These are phyloP conservation scores for Dendrophyllia cribrosa DNA, from an alignment of 64 coral and sea anemone species.

Conservation along the genomic window DNA sequence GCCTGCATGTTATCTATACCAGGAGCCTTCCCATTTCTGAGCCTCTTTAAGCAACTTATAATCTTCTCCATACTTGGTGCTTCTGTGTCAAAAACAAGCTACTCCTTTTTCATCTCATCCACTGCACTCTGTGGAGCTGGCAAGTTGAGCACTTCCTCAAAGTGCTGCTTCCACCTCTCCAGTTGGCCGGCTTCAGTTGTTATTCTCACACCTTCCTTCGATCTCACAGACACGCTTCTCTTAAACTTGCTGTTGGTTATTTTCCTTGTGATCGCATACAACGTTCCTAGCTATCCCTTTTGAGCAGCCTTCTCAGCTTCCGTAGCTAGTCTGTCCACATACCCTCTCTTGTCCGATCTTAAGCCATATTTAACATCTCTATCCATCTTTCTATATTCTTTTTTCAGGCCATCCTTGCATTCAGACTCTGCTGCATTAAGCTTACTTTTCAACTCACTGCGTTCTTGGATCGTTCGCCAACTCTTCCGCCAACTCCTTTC, in stretches of 20 bases:
- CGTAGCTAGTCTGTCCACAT: slow-evolving; percentile 28
- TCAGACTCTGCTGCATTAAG: slow-evolving; percentile 9
- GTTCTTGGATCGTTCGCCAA: slow-evolving; percentile 45
- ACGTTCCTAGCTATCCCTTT: background rate
- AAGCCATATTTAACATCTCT: slow-evolving; percentile 39
- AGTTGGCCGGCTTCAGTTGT: too few relatives aligned
- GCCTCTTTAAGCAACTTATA: too few relatives aligned
- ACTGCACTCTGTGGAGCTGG: too few relatives aligned
- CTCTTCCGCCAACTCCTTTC: slow-evolving; percentile 14
- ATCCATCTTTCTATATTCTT: slow-evolving; percentile 41
- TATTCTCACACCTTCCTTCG: too few relatives aligned
- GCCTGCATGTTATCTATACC: background rate
- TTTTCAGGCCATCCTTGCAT: slow-evolving; percentile 4
- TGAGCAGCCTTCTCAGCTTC: slow-evolving; percentile 49
- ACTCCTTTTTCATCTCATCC: too few relatives aligned
- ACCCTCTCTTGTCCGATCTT: slow-evolving; percentile 36
- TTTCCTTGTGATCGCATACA: slow-evolving; percentile 43
- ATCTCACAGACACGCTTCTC: too few relatives aligned
- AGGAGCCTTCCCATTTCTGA: slow-evolving; percentile 6
- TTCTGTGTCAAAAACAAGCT: too few relatives aligned
- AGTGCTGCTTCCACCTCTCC: too few relatives aligned
- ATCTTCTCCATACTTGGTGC: too few relatives aligned
- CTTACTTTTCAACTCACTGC: slow-evolving; percentile 32
- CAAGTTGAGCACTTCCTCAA: too few relatives aligned
- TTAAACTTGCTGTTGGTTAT: background rate